Conservation (phyloP, 2,888 invertebrate genomes). For the Phorcus lineatus region DNA sequence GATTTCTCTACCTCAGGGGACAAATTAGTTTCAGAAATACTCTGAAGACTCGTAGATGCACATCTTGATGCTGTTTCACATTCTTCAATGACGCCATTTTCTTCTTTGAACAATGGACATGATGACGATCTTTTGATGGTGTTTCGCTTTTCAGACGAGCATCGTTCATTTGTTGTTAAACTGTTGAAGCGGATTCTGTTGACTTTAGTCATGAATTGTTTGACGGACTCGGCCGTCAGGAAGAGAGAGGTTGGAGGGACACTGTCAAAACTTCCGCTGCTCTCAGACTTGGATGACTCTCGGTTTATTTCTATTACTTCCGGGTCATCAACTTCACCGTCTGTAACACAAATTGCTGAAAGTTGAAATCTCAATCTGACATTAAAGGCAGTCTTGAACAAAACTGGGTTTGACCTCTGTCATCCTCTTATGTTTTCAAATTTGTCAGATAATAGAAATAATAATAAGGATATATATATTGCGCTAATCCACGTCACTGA, state of each 20-base stretch:
- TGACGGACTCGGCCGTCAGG: constrained; percentile 69
- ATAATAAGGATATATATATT: too few species aligned
- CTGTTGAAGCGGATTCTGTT: constrained; percentile 71
- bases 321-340: constrained; percentile 52
- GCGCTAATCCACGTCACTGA: too few species aligned
- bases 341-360: neutral
- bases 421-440: too few species aligned
- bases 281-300: constrained; percentile 3
- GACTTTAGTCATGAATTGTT: constrained; percentile 69
- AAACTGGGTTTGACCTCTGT: neutral
- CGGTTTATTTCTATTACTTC: constrained; percentile 58
- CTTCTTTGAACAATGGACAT: constrained; percentile 37
- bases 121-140: constrained; percentile 34
- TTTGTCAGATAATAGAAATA: too few species aligned
- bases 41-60: constrained; percentile 26
- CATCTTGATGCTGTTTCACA: constrained; percentile 27
- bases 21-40: neutral
- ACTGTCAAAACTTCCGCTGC: constrained; percentile 12
- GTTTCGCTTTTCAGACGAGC: neutral
- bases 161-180: constrained; percentile 42
- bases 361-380: neutral
- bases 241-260: constrained; percentile 31
- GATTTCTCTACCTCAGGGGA: neutral
- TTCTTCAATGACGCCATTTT: constrained; percentile 36
- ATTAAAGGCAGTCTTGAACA: neutral